A percentile compares a stretch with the other conserved stretches of the same genome.
Conservation (phyloP, 2,113 vertebrate genomes). For the Callithrix jacchus region DNA sequence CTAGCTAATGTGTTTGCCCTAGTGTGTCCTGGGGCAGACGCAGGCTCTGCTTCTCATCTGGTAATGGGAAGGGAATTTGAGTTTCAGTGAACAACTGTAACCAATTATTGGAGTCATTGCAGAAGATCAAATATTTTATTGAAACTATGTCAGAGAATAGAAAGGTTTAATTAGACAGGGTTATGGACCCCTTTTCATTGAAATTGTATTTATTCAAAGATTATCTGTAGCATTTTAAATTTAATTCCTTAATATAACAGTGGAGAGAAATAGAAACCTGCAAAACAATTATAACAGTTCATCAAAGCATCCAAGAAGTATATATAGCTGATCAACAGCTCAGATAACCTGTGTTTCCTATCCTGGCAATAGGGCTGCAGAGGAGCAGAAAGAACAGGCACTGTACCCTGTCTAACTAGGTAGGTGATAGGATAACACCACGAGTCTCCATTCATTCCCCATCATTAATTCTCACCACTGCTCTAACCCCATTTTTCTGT, state of each 20-base stretch:
- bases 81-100: neutral
- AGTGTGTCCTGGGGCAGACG: neutral
- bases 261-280: neutral
- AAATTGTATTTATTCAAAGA: conserved; percentile 39
- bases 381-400: neutral
- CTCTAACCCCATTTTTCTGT: neutral
- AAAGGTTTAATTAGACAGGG: conserved; percentile 47
- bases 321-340: neutral
- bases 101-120: neutral
- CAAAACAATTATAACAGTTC: conserved; percentile 7
- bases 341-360: neutral
- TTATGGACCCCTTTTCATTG: conserved; percentile 5
- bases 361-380: neutral
- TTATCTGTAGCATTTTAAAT: conserved; percentile 44
- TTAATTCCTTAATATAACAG: conserved; percentile 2
- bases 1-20: neutral
- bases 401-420: neutral
- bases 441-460: neutral
- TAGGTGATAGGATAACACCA: neutral
- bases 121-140: conserved; percentile 11
- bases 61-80: neutral
- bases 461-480: neutral
- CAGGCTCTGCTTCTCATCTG: neutral
- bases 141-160: neutral
- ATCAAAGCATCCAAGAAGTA: neutral